Evolutionary conservation across 2,797 vertebrate species (phyloP).

Genomic region (Sebastiscus albofasciatus): DNA sequence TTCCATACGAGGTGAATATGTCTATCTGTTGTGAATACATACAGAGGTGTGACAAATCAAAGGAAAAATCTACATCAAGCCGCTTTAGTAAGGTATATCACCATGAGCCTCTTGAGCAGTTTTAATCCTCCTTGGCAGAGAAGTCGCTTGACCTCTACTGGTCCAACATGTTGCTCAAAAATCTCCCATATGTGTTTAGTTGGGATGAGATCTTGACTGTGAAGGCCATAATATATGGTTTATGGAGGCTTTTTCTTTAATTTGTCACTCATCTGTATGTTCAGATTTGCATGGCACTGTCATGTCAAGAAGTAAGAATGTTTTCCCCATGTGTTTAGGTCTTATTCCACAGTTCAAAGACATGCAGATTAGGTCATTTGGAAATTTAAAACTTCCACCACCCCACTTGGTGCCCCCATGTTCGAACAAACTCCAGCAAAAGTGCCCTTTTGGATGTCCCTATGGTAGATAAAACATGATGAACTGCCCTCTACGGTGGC

Average conservation of each 20-base stretch:
- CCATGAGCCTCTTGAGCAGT: background rate
- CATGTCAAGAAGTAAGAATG: background rate
- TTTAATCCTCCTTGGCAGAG: background rate
- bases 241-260: background rate
- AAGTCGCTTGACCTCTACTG: background rate
- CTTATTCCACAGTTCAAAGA: background rate
- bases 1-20: slow-evolving; percentile 75
- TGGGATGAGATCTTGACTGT: background rate
- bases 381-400: background rate
- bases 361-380: background rate
- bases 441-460: no score
- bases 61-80: background rate
- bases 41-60: background rate
- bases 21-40: background rate
- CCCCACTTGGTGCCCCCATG: no score
- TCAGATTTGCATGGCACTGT: background rate
- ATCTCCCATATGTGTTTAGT: background rate
- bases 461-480: no score
- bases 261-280: background rate
- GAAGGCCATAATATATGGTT: background rate
- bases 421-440: no score
- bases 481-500: no score
- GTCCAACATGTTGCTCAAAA: background rate
- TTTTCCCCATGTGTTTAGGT: background rate
- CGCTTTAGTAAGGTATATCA: background rate